A percentile compares a stretch with the other conserved stretches of the same genome.
Conservation (phyloP, 2,797 vertebrate species). For the Petrocephalus schoutedeni region DNA sequence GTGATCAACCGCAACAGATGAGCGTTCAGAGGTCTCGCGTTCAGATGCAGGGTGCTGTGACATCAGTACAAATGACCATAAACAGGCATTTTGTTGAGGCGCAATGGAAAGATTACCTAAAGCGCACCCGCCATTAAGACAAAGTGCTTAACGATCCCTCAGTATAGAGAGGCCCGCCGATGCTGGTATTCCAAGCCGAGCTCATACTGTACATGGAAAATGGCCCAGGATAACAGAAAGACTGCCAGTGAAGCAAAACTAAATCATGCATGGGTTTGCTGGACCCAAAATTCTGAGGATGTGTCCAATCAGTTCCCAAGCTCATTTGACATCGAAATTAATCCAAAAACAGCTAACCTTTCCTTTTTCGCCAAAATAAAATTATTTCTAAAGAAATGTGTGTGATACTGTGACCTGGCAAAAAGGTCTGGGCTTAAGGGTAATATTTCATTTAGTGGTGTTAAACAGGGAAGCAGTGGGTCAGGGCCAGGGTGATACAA, state of each 20-base stretch:
- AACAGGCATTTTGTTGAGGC: background rate
- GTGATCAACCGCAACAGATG: background rate
- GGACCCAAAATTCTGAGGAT: background rate
- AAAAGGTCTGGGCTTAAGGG: background rate
- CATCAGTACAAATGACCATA: background rate
- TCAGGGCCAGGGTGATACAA: background rate
- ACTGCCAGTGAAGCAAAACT: background rate
- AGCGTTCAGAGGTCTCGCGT: background rate
- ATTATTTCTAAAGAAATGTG: background rate
- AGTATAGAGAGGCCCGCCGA: background rate
- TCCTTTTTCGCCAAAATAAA: background rate
- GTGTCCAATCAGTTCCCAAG: background rate
- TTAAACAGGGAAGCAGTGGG: background rate
- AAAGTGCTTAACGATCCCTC: background rate
- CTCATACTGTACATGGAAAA: background rate
- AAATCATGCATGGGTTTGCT: background rate
- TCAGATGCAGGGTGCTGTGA: background rate
- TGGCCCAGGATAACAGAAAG: background rate
- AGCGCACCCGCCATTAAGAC: background rate
- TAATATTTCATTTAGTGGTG: background rate
- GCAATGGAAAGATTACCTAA: background rate
- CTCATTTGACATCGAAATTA: background rate
- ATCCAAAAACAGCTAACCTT: background rate
- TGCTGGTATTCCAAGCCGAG: background rate
- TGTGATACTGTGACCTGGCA: background rate